These are phyloP conservation scores for Paradoxurus hermaphroditus DNA, from an alignment of 2,113 vertebrate species.

Conservation along the genomic window DNA sequence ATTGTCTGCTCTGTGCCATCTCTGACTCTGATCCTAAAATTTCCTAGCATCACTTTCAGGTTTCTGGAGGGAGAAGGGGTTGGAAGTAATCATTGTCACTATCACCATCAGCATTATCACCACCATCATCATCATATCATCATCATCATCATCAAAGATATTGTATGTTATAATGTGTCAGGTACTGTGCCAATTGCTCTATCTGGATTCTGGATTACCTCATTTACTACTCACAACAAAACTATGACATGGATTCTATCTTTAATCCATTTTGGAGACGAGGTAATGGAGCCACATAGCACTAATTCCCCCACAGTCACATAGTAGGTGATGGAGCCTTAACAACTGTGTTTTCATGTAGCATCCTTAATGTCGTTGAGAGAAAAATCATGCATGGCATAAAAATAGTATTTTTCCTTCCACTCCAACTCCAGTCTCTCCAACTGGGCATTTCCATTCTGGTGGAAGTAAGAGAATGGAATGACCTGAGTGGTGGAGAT, in stretches of 20 bases:
- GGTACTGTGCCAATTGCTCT: neutral
- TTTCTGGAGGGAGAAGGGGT: constrained; percentile 57
- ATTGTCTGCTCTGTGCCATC: constrained; percentile 79
- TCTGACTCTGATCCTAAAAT: constrained; percentile 62
- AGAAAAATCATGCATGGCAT: neutral
- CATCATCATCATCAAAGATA: neutral
- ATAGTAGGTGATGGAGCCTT: neutral
- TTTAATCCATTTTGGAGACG: neutral
- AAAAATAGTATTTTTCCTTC: neutral
- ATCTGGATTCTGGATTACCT: neutral
- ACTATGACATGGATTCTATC: neutral
- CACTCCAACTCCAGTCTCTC: neutral
- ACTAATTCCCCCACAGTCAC: neutral
- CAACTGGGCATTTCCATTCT: neutral
- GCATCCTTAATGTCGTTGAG: neutral
- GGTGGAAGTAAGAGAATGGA: neutral
- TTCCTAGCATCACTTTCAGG: constrained; percentile 77
- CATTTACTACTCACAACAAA: neutral
- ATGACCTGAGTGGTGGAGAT: neutral
- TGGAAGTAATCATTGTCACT: neutral
- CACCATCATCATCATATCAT: too few relatives aligned
- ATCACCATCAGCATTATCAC: neutral
- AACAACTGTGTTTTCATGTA: neutral
- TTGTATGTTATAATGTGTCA: neutral
- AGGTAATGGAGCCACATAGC: neutral